Base-by-base conservation (phyloP, 2,888 invertebrate genomes). In the Fragum fragum region DNA sequence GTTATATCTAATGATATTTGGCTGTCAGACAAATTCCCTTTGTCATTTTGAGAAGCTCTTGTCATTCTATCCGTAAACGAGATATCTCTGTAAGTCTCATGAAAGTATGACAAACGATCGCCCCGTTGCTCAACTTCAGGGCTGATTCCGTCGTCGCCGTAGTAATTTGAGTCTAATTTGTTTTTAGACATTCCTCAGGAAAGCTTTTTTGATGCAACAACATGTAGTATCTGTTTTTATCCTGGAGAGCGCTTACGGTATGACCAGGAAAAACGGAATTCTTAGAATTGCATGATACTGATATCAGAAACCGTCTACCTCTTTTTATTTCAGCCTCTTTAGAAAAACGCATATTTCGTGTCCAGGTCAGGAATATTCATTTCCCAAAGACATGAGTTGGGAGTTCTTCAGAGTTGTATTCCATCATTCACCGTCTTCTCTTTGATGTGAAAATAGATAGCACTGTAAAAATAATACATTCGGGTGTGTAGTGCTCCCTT, bases 1-100 rank as follows among this genome's bases (percentile, higher is more conserved):
- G 55, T n/a, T 55, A 55, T 55, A n/a, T 55, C 21, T 55, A 55
- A 55, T 21, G 21, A 55, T 55, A 55, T 55, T 9, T 55, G 55
- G 55, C 11, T n/a, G 9, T n/a, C 9, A 21, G 55, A 21, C n/a
- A 23, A 55, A n/a, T 55, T 55, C 55, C 21, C n/a, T n/a, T n/a
- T n/a, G n/a, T n/a, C n/a, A n/a, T n/a, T n/a, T n/a, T n/a, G n/a
- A n/a, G n/a, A n/a, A n/a, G n/a, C n/a, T n/a, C n/a, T n/a, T n/a
- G n/a, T n/a, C n/a, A n/a, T n/a, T n/a, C n/a, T n/a, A n/a, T n/a
- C n/a, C n/a, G n/a, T n/a, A n/a, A n/a, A n/a, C n/a, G n/a, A n/a
- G n/a, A n/a, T n/a, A n/a, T n/a, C n/a, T n/a, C n/a, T n/a, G n/a
- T n/a, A n/a, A n/a, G n/a, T n/a, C n/a, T n/a, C n/a, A n/a, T n/a